Evolutionary conservation across 92 coral and sea anemone species (phyloP), one percentile per base, ranked within the genome.

Genomic region (Paragorgia papillata): DNA sequence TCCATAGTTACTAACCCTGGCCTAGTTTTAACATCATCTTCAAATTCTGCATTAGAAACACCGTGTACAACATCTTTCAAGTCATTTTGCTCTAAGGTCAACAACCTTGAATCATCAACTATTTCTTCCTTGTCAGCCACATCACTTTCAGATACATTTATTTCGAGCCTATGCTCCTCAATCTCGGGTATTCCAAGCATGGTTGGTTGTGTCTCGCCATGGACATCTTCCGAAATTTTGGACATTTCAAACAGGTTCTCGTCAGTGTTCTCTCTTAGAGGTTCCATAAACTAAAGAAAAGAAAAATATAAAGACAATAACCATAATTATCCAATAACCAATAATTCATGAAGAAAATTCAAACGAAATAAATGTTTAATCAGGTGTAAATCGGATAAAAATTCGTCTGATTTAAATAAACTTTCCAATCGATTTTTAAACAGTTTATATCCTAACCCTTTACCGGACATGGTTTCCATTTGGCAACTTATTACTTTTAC

Each of bases 31-130:
- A 33, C 24, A 3, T 55, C 78, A 7, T 17, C 60, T 71, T 31
- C 57, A 71, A 71, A 71, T 7, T 64, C 78, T 30, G 44, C 49
- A 37, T 71, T 71, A 26, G 18, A 55, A 2, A 71, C 64, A 33
- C 78, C 78, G 22, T n/a, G 49, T 15, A 9, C 73, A 15, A 46
- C 24, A 17, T 15, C 24, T 10, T 1, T 13, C 58, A 30, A 49
- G 41, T 29, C 35, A 18, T 44, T 32, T 40, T 66, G 13, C 26
- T 8, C 35, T 43, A 15, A 50, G n/a, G 13, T 40, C 22, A 25
- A 15, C n/a, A 18, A 7, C 20, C 32, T 28, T 9, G 20, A 9
- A 46, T 29, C 27, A 12, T 21, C 46, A 0, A 19, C 31, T 32
- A 10, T 32, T 62, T 10, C 68, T 18, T 9, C 61, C 12, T 51